Conservation (phyloP, 2,888 invertebrate genomes). For the Ptychoptera contaminata region DNA sequence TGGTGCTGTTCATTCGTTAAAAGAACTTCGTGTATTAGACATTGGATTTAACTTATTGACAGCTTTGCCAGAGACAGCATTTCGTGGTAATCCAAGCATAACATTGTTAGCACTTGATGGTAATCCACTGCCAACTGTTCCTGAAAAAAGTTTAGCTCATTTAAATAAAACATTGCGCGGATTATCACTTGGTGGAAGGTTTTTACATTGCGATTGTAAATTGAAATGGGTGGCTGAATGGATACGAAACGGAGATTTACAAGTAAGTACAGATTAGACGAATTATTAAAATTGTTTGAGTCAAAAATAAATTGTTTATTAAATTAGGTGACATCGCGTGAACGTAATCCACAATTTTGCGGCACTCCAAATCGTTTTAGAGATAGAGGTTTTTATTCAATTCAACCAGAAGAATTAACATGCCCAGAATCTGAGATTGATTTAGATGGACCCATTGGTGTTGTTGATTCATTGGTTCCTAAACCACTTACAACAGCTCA, state of each 20-base stretch:
- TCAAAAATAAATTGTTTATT: not conserved
- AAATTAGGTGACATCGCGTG: conserved; percentile 58
- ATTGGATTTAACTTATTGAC: conserved; percentile 84
- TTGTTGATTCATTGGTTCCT: conserved; percentile 27
- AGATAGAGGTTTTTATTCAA: conserved; percentile 73
- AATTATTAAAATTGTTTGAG: not conserved
- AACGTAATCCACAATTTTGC: conserved; percentile 84
- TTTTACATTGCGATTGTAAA: conserved; percentile 76
- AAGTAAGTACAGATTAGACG: no score
- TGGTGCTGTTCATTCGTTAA: conserved; percentile 57
- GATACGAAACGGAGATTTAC: conserved; percentile 74
- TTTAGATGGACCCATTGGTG: conserved; percentile 26
- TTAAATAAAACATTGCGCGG: conserved; percentile 72
- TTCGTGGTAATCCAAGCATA: conserved; percentile 65
- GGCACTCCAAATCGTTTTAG: conserved; percentile 67
- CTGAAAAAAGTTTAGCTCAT: conserved; percentile 59
- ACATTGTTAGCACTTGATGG: conserved; percentile 81
- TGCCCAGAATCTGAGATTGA: conserved; percentile 41
- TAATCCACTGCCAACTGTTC: conserved; percentile 73
- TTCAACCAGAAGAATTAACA: conserved; percentile 58
- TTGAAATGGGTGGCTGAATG: conserved; percentile 80
- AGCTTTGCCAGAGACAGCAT: conserved; percentile 63
- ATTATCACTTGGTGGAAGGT: conserved; percentile 73
- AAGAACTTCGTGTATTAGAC: conserved; percentile 73
- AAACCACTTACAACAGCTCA: conserved; percentile 26